Base-by-base conservation (phyloP, 2,797 vertebrate genomes). In the Otolemur crassicaudatus region DNA sequence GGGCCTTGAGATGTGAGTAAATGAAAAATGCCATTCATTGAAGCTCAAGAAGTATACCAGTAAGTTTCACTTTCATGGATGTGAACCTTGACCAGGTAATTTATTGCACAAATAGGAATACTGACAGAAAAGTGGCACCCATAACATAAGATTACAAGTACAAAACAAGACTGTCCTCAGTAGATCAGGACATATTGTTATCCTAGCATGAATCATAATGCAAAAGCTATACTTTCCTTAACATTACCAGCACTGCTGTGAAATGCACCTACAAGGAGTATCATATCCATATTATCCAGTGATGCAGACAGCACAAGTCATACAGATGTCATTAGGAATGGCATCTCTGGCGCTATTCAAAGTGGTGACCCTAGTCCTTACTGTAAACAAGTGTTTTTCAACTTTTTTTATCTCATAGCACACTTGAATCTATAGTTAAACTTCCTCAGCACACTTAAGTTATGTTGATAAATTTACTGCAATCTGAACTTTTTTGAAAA, bases 1-100 rank as follows among this genome's bases (percentile, higher is more conserved):
- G 88, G 40, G 80, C 87, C 37, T 46, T 85, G 84, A 82, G 23
- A 85, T 91, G 7, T 80, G 65, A 82, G 84, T 20, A 97, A 75
- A 79, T 95, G 17, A 87, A 94, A 92, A 95, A 75, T 11, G 19
- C 12, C 43, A 11, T 29, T 46, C 43, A 94, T 87, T 23, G 94
- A 69, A 96, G 73, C 65, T 73, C 25, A 93, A 43, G 60, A 75
- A 31, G 12, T 2, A 56, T 2, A 80, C 58, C 53, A 25, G 1
- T 69, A 70, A 11, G 67, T 92, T 92, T 92, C n/a, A 46, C 20
- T 43, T 73, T 96, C 86, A 94, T 1, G 67, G 56, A 0, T 1
- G 75, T 79, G 31, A 87, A 87, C 10, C 65, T 37, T 22, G 13
- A 61, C 14, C 37, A 65, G 49, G 23, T n/a, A 53, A 67, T 72